A percentile compares a stretch with the other conserved stretches of the same genome.
Evolutionary conservation across 2,888 invertebrate species (phyloP).

Genomic region (Lepidochitona cinerea): DNA sequence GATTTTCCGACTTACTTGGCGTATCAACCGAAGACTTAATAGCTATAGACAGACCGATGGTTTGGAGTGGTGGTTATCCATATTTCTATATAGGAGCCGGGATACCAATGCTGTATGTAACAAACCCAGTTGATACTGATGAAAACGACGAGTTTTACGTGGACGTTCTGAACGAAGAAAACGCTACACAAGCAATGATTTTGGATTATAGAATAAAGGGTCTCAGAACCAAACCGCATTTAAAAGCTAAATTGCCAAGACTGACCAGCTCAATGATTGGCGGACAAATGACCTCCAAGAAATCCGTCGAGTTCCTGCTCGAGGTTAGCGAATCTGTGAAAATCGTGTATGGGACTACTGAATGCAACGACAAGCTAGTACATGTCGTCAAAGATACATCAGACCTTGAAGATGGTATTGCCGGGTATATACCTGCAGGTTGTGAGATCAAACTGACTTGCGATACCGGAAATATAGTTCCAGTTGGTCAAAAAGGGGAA

Average conservation of each 20-base stretch:
- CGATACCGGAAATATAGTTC: background rate
- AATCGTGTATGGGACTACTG: background rate
- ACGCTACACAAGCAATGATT: background rate
- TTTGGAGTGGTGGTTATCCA: background rate
- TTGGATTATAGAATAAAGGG: background rate
- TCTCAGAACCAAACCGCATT: background rate
- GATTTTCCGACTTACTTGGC: too few species aligned
- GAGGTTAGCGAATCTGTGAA: background rate
- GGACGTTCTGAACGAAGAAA: background rate
- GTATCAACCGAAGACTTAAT: background rate
- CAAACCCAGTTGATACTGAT: background rate
- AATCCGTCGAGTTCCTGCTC: background rate
- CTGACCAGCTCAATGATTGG: background rate
- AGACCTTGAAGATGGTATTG: background rate
- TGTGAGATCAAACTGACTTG: background rate
- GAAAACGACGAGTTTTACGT: background rate
- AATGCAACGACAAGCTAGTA: background rate
- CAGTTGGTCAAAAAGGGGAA: background rate
- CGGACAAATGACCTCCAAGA: background rate
- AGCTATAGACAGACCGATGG: background rate
- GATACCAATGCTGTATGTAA: background rate
- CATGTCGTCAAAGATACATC: background rate
- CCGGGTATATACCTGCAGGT: background rate
- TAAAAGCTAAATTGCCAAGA: background rate
- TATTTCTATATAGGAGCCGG: background rate